Percentiles rank a stretch among this genome's conserved stretches.
These are phyloP conservation scores for Heteronetta atricapilla DNA, from an alignment of 2,113 vertebrate genomes.

Conservation along the genomic window DNA sequence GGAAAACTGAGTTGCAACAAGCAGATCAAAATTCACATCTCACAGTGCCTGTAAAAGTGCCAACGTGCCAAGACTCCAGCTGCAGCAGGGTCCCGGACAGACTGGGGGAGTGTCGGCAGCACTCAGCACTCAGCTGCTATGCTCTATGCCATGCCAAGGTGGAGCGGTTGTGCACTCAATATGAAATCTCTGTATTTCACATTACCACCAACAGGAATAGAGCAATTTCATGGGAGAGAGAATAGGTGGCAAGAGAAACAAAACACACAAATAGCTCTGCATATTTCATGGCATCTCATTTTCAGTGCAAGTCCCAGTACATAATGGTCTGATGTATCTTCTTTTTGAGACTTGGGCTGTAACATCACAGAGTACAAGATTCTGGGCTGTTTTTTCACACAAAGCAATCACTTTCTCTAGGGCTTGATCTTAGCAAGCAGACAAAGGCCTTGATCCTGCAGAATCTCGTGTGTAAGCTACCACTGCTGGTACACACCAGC, in stretches of 20 bases:
- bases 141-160: background rate
- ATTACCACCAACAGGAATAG: background rate
- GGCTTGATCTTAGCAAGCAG: background rate
- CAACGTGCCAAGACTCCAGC: slow-evolving; percentile 12
- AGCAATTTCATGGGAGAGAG: background rate
- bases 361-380: background rate
- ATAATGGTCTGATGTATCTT: background rate
- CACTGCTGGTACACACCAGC: background rate
- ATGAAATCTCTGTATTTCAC: background rate
- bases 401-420: background rate
- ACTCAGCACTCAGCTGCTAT: slow-evolving; percentile 59
- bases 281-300: background rate
- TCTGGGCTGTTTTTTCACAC: background rate
- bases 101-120: slow-evolving; percentile 24
- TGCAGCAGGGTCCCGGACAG: slow-evolving; percentile 36
- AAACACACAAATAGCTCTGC: background rate
- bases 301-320: background rate
- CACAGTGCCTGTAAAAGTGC: background rate
- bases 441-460: background rate
- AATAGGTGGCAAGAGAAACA: background rate
- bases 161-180: background rate
- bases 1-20: background rate
- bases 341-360: background rate
- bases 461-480: background rate
- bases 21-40: background rate